Evolutionary conservation across 2,797 vertebrate genomes (phyloP).

Genomic region (Vireo griseus): DNA sequence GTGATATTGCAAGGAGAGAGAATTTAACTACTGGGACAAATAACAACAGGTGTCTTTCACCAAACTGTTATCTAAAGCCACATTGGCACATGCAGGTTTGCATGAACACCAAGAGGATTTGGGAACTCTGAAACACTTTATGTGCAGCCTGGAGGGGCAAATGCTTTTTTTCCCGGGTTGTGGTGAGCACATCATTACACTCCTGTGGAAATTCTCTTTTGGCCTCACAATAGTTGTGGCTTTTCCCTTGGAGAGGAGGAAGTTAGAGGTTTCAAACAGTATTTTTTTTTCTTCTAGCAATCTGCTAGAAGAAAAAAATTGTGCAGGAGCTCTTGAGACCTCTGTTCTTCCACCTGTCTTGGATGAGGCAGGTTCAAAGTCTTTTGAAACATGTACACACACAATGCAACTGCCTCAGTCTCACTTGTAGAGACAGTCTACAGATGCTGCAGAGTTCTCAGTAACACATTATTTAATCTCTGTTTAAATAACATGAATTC

Average conservation of each 20-base stretch:
- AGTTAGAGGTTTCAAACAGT: background rate
- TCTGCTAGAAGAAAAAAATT: background rate
- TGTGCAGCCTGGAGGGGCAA: background rate
- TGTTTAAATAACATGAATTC: background rate
- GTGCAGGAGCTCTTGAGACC: background rate
- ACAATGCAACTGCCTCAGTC: background rate
- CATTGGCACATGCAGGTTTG: fast-evolving
- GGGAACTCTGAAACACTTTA: background rate
- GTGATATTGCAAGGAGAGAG: background rate
- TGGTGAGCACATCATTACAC: background rate
- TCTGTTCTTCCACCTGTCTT: background rate
- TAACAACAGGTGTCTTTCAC: background rate
- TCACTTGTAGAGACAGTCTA: background rate
- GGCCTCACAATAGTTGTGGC: background rate
- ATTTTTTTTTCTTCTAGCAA: background rate
- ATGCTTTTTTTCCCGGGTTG: background rate
- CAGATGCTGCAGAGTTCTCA: background rate
- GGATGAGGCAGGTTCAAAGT: background rate
- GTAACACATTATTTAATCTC: background rate
- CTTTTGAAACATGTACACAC: background rate
- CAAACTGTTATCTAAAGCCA: background rate
- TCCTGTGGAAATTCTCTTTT: background rate
- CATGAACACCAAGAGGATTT: background rate
- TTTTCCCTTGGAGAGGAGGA: background rate
- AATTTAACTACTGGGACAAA: background rate